Evolutionary conservation across 2,797 vertebrate species (phyloP).

Genomic region (Anisognathus igniventris): DNA sequence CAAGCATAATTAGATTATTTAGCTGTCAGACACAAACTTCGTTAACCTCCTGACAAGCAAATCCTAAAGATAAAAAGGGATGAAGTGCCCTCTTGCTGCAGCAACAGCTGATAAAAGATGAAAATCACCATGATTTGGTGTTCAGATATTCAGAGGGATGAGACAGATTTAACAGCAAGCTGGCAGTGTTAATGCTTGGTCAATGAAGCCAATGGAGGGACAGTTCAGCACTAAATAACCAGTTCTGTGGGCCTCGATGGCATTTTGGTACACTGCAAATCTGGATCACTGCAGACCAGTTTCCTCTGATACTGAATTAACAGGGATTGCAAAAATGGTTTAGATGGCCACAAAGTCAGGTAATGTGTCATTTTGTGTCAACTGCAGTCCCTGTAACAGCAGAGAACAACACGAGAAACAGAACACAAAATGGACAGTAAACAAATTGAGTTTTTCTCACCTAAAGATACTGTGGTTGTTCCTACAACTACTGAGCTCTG

Average conservation of each 20-base stretch:
- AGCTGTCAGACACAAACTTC: not conserved
- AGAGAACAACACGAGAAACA: not conserved
- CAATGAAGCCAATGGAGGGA: not conserved
- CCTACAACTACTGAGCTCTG: not conserved
- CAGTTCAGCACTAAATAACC: not conserved
- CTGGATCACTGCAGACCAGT: not conserved
- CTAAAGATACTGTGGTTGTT: not conserved
- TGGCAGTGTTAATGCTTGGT: not conserved
- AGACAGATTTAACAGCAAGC: not conserved
- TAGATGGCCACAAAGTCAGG: not conserved
- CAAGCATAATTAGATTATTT: not conserved
- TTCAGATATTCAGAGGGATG: not conserved
- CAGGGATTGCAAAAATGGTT: not conserved
- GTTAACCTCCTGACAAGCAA: not conserved
- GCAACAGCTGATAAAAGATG: not conserved
- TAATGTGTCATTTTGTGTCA: not conserved
- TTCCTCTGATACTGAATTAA: not conserved
- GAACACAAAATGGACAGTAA: accelerated
- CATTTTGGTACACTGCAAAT: not conserved
- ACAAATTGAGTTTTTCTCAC: not conserved
- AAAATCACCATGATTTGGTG: not conserved
- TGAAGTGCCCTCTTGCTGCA: not conserved
- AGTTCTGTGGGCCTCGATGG: not conserved
- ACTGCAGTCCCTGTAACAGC: not conserved
- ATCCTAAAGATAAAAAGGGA: not conserved